Conservation (phyloP, 2,888 invertebrate species). For the Hemistola chrysoprasaria region DNA sequence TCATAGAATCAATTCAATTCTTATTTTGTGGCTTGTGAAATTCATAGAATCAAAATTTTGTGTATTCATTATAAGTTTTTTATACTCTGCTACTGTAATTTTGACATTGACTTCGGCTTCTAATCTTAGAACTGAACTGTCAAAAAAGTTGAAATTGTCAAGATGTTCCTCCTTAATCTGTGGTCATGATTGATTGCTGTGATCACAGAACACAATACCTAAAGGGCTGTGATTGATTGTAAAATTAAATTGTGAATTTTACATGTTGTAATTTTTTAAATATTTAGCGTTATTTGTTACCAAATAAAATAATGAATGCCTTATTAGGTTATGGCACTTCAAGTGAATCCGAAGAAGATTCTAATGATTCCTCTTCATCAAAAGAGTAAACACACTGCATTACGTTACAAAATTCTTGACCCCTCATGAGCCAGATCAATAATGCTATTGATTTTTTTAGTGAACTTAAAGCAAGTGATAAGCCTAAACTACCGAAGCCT, state of each 20-base stretch:
- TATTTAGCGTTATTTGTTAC: conserved; percentile 5
- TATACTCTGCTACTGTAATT: too few relatives aligned
- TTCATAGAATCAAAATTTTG: too few relatives aligned
- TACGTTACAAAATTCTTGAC: not conserved
- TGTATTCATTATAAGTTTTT: too few relatives aligned
- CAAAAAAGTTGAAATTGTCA: too few relatives aligned
- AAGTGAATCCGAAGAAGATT: conserved; percentile 74
- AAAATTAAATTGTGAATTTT: conserved; percentile 5
- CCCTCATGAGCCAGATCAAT: not conserved
- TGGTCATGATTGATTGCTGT: too few relatives aligned
- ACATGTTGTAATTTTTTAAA: not conserved
- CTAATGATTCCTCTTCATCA: conserved; percentile 45
- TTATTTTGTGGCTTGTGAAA: too few relatives aligned
- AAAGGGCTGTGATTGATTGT: too few relatives aligned
- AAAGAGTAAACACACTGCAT: conserved; percentile 52
- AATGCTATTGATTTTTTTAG: conserved; percentile 32
- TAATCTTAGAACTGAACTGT: too few relatives aligned
- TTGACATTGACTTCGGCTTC: too few relatives aligned
- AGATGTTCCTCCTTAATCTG: too few relatives aligned
- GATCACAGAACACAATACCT: too few relatives aligned
- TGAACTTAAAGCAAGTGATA: conserved; percentile 37
- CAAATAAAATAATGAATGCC: conserved; percentile 78
- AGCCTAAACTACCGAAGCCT: conserved; percentile 84
- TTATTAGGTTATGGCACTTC: conserved; percentile 85
- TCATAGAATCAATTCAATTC: too few relatives aligned